phyloP scores from a whole-genome alignment of 35 echinoderm and acorn worm genomes.

The Strongylocentrotus purpuratus region DNA sequence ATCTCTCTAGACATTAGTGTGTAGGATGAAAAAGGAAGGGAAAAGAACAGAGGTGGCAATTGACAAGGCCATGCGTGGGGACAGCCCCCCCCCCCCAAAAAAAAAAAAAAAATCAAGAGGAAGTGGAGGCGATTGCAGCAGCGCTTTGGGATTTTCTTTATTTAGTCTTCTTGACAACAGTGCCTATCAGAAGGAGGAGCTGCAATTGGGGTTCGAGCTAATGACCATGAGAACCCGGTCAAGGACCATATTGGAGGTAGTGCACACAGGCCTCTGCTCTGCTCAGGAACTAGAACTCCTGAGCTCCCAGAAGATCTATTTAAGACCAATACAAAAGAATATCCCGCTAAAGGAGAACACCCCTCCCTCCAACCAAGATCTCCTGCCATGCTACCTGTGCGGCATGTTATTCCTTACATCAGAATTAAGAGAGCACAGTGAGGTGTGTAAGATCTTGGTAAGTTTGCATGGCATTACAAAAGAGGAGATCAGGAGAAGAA shows the following conservation, averaged over 20 bases:
- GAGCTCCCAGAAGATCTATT: neutral
- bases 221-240: neutral
- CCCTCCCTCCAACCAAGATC: neutral
- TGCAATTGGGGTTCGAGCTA: neutral
- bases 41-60: too few relatives aligned
- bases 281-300: too few relatives aligned
- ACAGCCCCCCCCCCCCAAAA: too few relatives aligned
- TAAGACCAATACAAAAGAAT: neutral
- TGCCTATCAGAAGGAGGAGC: neutral
- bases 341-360: neutral
- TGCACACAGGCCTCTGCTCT: too few relatives aligned
- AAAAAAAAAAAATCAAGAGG: too few relatives aligned
- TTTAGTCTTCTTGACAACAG: neutral
- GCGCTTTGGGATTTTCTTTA: neutral
- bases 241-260: neutral
- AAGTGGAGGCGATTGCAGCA: too few relatives aligned
- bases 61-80: too few relatives aligned
- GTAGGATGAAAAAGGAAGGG: too few relatives aligned
- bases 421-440: neutral
- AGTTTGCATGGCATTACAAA: neutral
- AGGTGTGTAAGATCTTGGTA: neutral
- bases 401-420: neutral
- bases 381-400: neutral
- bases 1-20: too few relatives aligned
- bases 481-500: neutral